Evolutionary conservation across 2,797 vertebrate species (phyloP), one percentile per base, ranked within the genome.

Genomic region (Dicrostonyx torquatus): DNA sequence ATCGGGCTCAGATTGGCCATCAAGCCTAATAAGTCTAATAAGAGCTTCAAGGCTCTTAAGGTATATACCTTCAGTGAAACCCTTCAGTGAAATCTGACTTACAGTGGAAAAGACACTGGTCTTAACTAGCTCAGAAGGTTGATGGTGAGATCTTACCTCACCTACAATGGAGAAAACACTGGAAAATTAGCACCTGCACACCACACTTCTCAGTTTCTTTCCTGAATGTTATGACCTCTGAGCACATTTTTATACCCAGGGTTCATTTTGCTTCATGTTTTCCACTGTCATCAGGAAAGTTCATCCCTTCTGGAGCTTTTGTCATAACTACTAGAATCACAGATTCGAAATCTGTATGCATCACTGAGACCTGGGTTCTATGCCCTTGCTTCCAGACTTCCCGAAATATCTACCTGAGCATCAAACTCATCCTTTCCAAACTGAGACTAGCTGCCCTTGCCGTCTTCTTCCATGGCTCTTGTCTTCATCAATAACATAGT

Each of bases 131-230:
- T 68, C 3, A 29, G 34, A 83, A 53, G 14, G 13, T 64, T 62
- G 34, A 31, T 50, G 22, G 34, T 55, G 64, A 73, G 37, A 31
- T 66, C 3, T 17, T 11, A 50, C 66, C 34, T 15, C 50, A 18
- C 66, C n/a, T 6, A 0, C 0, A 0, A 45, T 1, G n/a, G 9
- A 60, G 66, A 29, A 82, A 22, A 53, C 31, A 20, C 4, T 2
- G 70, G 40, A 70, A 3, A 75, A 58, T 18, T 58, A 73, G 24
- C 2, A 62, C 2, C 20, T 72, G 53, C 45, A 45, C 17, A 6
- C 1, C 3, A 48, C 18, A 14, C 18, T 37, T 86, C 17, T n/a
- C n/a, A 58, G 66, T 37, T n/a, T 72, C 62, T 73, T 53, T 64
- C 31, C 26, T 11, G 7, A 34, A 1, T 3, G 20, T n/a, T 4